Conservation (phyloP, 2,797 vertebrate species). For the Smutsia temminckii region DNA sequence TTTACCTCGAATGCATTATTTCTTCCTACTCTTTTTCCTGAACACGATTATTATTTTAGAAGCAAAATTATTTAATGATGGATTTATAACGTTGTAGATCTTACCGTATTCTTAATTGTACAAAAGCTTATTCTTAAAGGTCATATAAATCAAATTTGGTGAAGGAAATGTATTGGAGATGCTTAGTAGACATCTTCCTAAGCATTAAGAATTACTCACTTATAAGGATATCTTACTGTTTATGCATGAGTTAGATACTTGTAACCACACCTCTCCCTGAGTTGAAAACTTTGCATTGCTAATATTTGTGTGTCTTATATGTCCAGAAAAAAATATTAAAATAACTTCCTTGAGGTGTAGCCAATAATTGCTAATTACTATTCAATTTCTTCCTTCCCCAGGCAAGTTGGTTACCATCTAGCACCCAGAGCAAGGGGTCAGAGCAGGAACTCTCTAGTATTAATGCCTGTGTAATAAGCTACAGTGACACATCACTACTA, state of each 20-base stretch:
- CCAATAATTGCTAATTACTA: background rate
- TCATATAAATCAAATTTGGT: background rate
- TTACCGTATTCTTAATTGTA: slow-evolving; percentile 6
- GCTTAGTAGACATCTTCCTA: background rate
- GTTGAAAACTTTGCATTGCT: background rate
- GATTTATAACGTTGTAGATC: background rate
- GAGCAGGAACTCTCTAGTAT: background rate
- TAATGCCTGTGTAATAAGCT: background rate
- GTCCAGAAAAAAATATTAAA: background rate
- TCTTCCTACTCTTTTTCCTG: background rate
- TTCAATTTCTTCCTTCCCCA: background rate
- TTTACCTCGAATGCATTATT: background rate
- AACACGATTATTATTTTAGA: background rate
- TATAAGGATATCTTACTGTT: background rate
- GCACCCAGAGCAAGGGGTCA: background rate
- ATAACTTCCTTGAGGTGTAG: background rate
- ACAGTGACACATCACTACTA: background rate
- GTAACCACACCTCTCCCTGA: background rate
- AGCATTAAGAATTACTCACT: background rate
- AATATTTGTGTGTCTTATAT: background rate
- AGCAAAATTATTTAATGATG: slow-evolving; percentile 1
- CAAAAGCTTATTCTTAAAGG: background rate
- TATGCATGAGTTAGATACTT: background rate
- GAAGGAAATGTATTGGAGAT: background rate
- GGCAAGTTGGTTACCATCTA: background rate